These are phyloP conservation scores for Lepidurus couesii DNA, from an alignment of 1,140 invertebrate species.

Conservation along the genomic window DNA sequence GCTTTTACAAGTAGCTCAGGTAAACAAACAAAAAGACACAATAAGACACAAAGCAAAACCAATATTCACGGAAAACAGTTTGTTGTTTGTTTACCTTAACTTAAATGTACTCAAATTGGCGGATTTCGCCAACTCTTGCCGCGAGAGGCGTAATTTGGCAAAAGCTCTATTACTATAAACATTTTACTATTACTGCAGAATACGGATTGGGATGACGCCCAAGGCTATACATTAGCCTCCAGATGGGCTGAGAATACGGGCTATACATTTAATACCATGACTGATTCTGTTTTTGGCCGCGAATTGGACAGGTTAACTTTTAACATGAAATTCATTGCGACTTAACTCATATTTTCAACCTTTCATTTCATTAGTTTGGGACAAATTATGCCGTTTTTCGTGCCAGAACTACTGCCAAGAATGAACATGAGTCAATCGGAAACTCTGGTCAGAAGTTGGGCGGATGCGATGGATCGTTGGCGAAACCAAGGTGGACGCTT, in stretches of 20 bases:
- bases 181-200: neutral
- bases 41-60: too few relatives aligned
- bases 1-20: too few relatives aligned
- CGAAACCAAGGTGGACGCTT: neutral
- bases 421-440: neutral
- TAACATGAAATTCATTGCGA: too few relatives aligned
- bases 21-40: too few relatives aligned
- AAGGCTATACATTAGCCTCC: conserved; percentile 1
- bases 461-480: conserved; percentile 19
- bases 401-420: conserved; percentile 19
- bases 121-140: too few relatives aligned
- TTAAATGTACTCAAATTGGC: too few relatives aligned
- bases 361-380: neutral
- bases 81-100: too few relatives aligned
- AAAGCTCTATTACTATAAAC: neutral
- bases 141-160: too few relatives aligned
- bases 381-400: conserved; percentile 27
- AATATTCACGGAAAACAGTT: too few relatives aligned
- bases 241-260: conserved; percentile 15
- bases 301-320: neutral
- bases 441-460: conserved; percentile 11
- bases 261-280: conserved; percentile 24
- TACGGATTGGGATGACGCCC: conserved; percentile 23
- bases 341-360: neutral
- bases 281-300: neutral